These are phyloP conservation scores for Thalassaphorura encarpata DNA, from an alignment of 1,140 invertebrate genomes.

Conservation along the genomic window DNA sequence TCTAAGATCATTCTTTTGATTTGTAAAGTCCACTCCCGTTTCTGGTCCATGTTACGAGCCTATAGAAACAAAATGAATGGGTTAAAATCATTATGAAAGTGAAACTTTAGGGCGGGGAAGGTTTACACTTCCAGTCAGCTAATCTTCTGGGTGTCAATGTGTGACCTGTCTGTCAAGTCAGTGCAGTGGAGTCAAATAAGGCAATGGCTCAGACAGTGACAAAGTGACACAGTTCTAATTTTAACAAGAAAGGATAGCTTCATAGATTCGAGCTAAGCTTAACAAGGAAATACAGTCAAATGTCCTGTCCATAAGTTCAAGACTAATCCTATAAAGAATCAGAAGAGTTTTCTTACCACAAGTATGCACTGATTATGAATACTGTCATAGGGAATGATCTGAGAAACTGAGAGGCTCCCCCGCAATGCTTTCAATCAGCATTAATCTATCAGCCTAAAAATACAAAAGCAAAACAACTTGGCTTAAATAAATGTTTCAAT, in stretches of 20 bases:
- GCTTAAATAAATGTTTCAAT: no score
- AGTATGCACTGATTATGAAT: slow-evolving; percentile 79
- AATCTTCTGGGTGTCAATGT: no score
- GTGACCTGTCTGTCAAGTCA: no score
- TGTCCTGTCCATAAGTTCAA: no score
- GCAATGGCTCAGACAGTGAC: background rate
- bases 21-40: slow-evolving; percentile 84
- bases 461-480: no score
- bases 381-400: slow-evolving; percentile 91
- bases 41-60: slow-evolving; percentile 77
- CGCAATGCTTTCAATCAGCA: slow-evolving; percentile 90
- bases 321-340: no score
- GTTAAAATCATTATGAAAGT: no score
- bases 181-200: background rate
- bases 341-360: slow-evolving; percentile 58
- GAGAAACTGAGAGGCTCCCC: slow-evolving; percentile 88
- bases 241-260: background rate
- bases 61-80: slow-evolving; percentile 34
- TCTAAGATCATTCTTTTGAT: slow-evolving; percentile 87
- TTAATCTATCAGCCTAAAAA: no score
- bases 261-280: no score
- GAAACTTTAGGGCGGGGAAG: background rate
- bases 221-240: background rate
- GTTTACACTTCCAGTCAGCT: slow-evolving; percentile 1
- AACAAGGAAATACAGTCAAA: no score